Evolutionary conservation across 37 sponge, comb jelly and placozoan genomes (phyloP).

Genomic region (Haliclona indistincta): DNA sequence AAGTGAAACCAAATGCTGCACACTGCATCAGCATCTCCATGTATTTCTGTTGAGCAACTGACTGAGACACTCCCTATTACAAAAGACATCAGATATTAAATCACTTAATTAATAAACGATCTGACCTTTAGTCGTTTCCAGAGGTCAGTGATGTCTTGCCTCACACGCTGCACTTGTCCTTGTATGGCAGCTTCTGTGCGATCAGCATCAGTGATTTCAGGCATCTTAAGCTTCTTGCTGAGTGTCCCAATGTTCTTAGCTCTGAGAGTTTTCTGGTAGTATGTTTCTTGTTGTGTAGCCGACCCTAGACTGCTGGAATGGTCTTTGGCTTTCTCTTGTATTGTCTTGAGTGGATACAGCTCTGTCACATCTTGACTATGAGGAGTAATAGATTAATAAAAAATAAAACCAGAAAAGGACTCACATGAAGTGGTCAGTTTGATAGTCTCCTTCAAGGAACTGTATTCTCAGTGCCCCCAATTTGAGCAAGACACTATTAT

Average conservation of each 20-base stretch:
- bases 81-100: neutral
- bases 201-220: slow-evolving; percentile 59
- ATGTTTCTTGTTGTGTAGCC: slow-evolving; percentile 40
- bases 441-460: slow-evolving; percentile 78
- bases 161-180: slow-evolving; percentile 62
- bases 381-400: neutral
- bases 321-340: slow-evolving; percentile 44
- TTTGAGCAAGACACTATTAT: slow-evolving; percentile 58
- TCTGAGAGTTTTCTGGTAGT: slow-evolving; percentile 59
- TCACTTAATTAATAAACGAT: neutral
- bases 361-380: slow-evolving; percentile 60
- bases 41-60: slow-evolving; percentile 76
- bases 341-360: slow-evolving; percentile 57
- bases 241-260: slow-evolving; percentile 52
- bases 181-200: slow-evolving; percentile 35
- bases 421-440: slow-evolving; percentile 61
- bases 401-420: neutral
- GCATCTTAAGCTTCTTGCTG: slow-evolving; percentile 61
- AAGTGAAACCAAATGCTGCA: slow-evolving; percentile 75
- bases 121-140: slow-evolving; percentile 87
- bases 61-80: slow-evolving; percentile 65
- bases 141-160: slow-evolving; percentile 53
- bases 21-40: slow-evolving; percentile 75
- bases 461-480: slow-evolving; percentile 85
- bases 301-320: slow-evolving; percentile 62